phyloP scores from a whole-genome alignment of 1,140 invertebrate genomes.

The Drosophila nigromelanica region DNA sequence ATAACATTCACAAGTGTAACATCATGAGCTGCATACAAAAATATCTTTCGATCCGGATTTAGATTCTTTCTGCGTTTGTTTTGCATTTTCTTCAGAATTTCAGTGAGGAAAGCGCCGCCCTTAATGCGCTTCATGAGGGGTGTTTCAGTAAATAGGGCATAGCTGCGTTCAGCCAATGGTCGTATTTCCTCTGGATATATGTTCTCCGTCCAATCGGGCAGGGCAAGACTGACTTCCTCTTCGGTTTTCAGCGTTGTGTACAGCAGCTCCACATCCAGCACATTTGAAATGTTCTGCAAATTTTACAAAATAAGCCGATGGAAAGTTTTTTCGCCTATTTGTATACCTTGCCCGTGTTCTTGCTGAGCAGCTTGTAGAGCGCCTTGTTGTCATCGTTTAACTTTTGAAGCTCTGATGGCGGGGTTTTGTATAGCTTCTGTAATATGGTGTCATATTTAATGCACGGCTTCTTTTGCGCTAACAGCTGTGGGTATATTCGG shows the following conservation, averaged over 20 bases:
- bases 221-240: constrained; percentile 86
- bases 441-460: constrained; percentile 86
- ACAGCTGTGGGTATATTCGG: constrained; percentile 83
- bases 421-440: constrained; percentile 84
- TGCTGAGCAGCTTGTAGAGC: constrained; percentile 87
- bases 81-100: constrained; percentile 84
- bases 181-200: constrained; percentile 89
- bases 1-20: constrained; percentile 89
- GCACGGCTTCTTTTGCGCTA: constrained; percentile 87
- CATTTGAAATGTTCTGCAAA: constrained; percentile 86
- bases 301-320: background rate
- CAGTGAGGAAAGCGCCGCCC: constrained; percentile 86
- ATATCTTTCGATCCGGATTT: constrained; percentile 84
- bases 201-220: constrained; percentile 89
- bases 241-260: constrained; percentile 91
- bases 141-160: constrained; percentile 89
- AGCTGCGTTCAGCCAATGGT: constrained; percentile 87
- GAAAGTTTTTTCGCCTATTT: too few relatives aligned
- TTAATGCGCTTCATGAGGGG: constrained; percentile 89
- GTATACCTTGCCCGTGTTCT: constrained; percentile 86
- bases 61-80: constrained; percentile 75
- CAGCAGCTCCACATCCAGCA: constrained; percentile 89
- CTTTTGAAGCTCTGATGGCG: constrained; percentile 84
- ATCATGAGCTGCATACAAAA: constrained; percentile 90
- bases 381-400: constrained; percentile 86